Evolutionary conservation across 2,888 invertebrate genomes (phyloP).

Genomic region (Azorinus chamasolen): DNA sequence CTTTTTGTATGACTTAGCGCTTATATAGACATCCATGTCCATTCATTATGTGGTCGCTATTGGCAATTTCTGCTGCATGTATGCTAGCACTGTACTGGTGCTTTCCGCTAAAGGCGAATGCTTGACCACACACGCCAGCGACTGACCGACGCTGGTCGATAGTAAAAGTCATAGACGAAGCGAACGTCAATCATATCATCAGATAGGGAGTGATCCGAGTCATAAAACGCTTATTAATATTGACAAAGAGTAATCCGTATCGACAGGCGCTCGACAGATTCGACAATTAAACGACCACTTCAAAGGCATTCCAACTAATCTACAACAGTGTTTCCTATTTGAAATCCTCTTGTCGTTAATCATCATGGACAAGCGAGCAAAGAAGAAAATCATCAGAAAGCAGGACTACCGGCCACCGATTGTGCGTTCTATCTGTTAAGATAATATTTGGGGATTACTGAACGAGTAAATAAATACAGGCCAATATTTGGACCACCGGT

Average conservation of each 20-base stretch:
- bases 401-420: slow-evolving; percentile 24
- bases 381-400: slow-evolving; percentile 47
- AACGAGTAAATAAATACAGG: slow-evolving; percentile 56
- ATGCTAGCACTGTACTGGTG: no score
- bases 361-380: slow-evolving; percentile 53
- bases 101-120: no score
- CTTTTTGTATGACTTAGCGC: no score
- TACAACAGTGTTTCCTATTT: slow-evolving; percentile 54
- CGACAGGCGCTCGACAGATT: slow-evolving; percentile 68
- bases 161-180: no score
- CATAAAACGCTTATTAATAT: slow-evolving; percentile 66
- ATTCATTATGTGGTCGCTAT: no score
- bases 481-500: slow-evolving; percentile 9
- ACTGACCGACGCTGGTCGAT: slow-evolving; percentile 23
- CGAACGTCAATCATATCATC: slow-evolving; percentile 44
- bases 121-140: slow-evolving; percentile 42
- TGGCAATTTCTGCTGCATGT: no score
- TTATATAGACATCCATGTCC: no score
- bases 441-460: slow-evolving; percentile 58
- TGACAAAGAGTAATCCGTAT: slow-evolving; percentile 68
- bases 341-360: slow-evolving; percentile 57
- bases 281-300: slow-evolving; percentile 66
- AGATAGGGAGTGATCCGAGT: slow-evolving; percentile 42
- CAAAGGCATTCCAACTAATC: slow-evolving; percentile 69
- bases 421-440: slow-evolving; percentile 46